Evolutionary conservation across 2,113 vertebrate genomes (phyloP).

Genomic region (Excalfactoria chinensis): DNA sequence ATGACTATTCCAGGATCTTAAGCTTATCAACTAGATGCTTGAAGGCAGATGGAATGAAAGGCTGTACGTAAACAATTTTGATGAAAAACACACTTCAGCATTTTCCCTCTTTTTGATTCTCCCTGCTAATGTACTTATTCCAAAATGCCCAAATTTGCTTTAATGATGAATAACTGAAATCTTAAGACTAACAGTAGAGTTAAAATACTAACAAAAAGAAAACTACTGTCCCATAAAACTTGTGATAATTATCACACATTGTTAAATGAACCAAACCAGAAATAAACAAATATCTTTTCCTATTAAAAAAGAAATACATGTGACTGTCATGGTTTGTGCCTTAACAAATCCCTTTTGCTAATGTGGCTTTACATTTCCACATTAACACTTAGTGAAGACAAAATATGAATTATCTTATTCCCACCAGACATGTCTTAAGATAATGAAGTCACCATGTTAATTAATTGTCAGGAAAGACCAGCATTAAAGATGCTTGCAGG

Average conservation of each 20-base stretch:
- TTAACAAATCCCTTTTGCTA: neutral
- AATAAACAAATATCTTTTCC: neutral
- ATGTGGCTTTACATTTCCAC: neutral
- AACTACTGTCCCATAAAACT: neutral
- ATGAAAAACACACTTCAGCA: neutral
- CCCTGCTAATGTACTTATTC: neutral
- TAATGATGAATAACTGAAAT: neutral
- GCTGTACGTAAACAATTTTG: neutral
- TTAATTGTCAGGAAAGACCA: neutral
- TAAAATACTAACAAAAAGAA: neutral
- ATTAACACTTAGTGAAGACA: neutral
- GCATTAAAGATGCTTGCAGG: neutral
- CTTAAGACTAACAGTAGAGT: neutral
- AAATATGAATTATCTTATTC: neutral
- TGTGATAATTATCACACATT: neutral
- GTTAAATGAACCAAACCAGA: neutral
- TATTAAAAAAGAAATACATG: neutral
- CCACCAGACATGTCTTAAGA: neutral
- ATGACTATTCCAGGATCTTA: neutral
- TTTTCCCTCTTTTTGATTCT: neutral
- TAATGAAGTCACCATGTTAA: neutral
- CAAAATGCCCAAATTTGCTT: neutral
- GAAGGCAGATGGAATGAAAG: neutral
- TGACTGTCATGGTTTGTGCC: neutral
- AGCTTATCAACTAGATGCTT: neutral